Evolutionary conservation across 2,888 invertebrate genomes (phyloP).

Genomic region (Rhamphomyia laevipes): DNA sequence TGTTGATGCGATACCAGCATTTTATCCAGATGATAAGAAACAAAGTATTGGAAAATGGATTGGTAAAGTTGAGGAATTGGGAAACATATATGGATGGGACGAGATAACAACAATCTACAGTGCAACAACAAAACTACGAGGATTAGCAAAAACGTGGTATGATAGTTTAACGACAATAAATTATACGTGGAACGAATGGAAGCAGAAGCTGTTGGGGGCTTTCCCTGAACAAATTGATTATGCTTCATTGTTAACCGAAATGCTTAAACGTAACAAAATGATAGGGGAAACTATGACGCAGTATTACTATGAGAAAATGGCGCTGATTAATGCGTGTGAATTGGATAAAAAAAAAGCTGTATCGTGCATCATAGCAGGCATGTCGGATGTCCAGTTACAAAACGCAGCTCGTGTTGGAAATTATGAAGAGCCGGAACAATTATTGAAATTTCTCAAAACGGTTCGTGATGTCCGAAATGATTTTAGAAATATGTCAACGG

Average conservation of each 20-base stretch:
- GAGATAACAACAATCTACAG: constrained; percentile 7
- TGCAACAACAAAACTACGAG: constrained; percentile 5
- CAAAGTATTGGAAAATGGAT: constrained; percentile 5
- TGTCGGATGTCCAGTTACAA: constrained; percentile 6
- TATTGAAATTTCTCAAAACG: constrained; percentile 9
- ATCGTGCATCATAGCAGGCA: constrained; percentile 8
- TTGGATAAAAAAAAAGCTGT: constrained; percentile 3
- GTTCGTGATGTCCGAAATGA: not conserved
- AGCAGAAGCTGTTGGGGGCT: constrained; percentile 6
- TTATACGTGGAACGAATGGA: constrained; percentile 9
- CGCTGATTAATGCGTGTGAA: constrained; percentile 6
- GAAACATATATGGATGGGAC: constrained; percentile 8
- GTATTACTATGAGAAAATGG: constrained; percentile 11
- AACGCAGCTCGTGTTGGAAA: constrained; percentile 6
- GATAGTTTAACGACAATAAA: constrained; percentile 6
- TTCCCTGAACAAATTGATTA: constrained; percentile 8
- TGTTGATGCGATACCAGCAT: constrained; percentile 6
- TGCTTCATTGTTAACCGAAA: constrained; percentile 1
- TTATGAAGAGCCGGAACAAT: constrained; percentile 6
- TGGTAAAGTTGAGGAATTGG: constrained; percentile 9
- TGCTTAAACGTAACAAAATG: constrained; percentile 4
- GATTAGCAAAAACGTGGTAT: constrained; percentile 6
- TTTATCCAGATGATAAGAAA: constrained; percentile 8
- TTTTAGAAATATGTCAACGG: too few species aligned
- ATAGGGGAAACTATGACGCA: constrained; percentile 4